Evolutionary conservation across 2,888 invertebrate species (phyloP).

Genomic region (Harpalus rufipes): DNA sequence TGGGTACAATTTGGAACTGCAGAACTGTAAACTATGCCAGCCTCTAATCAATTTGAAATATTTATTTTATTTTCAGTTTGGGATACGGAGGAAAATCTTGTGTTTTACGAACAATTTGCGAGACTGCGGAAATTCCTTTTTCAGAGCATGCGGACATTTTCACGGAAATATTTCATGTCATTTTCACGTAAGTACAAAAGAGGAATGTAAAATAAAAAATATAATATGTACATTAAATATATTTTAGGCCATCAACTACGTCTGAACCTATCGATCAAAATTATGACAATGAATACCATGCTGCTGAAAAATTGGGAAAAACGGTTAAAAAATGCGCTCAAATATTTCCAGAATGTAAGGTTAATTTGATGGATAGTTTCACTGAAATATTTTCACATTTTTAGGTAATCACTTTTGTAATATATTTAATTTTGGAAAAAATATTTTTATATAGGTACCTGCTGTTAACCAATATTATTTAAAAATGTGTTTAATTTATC

Average conservation of each 20-base stretch:
- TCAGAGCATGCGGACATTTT: conserved; percentile 83
- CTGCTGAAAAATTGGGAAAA: conserved; percentile 85
- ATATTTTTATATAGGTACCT: too few relatives aligned
- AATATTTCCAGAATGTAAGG: conserved; percentile 83
- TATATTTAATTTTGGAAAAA: not conserved
- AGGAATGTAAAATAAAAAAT: conserved; percentile 11
- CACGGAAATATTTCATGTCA: conserved; percentile 85
- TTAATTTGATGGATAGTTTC: conserved; percentile 81
- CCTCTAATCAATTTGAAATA: conserved; percentile 35
- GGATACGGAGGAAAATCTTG: conserved; percentile 85
- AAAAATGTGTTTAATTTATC: too few relatives aligned
- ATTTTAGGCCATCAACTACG: conserved; percentile 85
- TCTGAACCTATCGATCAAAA: conserved; percentile 82
- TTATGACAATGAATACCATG: conserved; percentile 85
- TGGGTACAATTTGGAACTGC: not conserved
- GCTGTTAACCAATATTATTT: too few relatives aligned
- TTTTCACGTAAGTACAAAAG: conserved; percentile 82
- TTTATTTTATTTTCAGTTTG: conserved; percentile 78
- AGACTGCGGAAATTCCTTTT: conserved; percentile 85
- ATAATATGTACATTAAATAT: not conserved
- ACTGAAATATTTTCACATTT: conserved; percentile 73
- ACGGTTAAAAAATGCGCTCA: conserved; percentile 79
- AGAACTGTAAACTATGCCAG: not conserved
- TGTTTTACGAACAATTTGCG: conserved; percentile 87
- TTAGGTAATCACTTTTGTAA: not conserved